Evolutionary conservation across 2,113 vertebrate genomes (phyloP).

Genomic region (Prionailurus viverrinus): DNA sequence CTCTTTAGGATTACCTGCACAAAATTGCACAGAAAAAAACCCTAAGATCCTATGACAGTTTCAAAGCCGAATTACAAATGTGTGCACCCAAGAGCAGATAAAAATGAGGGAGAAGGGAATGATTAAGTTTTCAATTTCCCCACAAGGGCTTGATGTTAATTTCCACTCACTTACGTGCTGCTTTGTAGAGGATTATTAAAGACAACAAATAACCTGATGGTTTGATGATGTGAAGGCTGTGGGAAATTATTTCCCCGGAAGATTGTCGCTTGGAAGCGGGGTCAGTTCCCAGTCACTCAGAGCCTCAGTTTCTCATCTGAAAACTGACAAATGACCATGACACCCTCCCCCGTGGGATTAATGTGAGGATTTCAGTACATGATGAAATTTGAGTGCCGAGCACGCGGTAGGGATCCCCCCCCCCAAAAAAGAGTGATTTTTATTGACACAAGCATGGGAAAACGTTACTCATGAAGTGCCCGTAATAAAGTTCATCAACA

Average conservation of each 20-base stretch:
- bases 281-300: background rate
- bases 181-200: slow-evolving; percentile 68
- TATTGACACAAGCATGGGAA: background rate
- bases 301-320: background rate
- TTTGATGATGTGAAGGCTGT: background rate
- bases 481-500: background rate
- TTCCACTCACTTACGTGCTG: slow-evolving; percentile 54
- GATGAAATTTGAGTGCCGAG: background rate
- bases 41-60: slow-evolving; percentile 51
- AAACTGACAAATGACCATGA: background rate
- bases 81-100: background rate
- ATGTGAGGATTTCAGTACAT: background rate
- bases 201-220: slow-evolving; percentile 59
- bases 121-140: slow-evolving; percentile 53
- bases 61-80: slow-evolving; percentile 59
- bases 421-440: background rate
- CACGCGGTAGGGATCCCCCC: background rate
- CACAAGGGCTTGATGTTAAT: slow-evolving; percentile 48
- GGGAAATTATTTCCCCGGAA: slow-evolving; percentile 20
- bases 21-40: slow-evolving; percentile 65
- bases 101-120: background rate
- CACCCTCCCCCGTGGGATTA: no score
- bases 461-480: background rate
- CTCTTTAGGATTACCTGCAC: slow-evolving; percentile 75
- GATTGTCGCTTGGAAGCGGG: background rate